A percentile compares a stretch with the other conserved stretches of the same genome.
phyloP scores from a whole-genome alignment of 2,888 invertebrate genomes.

The Plemyria rubiginata region DNA sequence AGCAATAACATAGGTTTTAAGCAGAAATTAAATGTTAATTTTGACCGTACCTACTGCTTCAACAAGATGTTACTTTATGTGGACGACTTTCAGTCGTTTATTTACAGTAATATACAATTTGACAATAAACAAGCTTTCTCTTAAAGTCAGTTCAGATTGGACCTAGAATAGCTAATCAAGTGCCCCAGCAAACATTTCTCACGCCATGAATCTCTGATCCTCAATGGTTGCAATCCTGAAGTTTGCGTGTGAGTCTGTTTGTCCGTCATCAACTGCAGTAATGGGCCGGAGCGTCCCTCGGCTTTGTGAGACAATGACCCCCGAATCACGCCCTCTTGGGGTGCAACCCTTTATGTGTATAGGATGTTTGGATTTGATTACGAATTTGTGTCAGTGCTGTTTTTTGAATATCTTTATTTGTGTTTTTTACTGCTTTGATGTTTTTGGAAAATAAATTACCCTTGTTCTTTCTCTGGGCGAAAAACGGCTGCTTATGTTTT shows the following conservation, averaged over 20 bases:
- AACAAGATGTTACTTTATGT: not conserved
- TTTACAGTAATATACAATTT: too few relatives aligned
- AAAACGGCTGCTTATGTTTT: not conserved
- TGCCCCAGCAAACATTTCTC: slow-evolving; percentile 29
- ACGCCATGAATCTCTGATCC: slow-evolving; percentile 38
- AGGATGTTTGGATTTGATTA: slow-evolving; percentile 48
- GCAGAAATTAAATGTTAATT: not conserved
- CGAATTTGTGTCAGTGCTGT: slow-evolving; percentile 41
- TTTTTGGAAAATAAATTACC: slow-evolving; percentile 15
- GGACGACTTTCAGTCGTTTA: too few relatives aligned
- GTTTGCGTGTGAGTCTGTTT: slow-evolving; percentile 37
- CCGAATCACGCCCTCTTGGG: slow-evolving; percentile 46
- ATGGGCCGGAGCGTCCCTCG: slow-evolving; percentile 26
- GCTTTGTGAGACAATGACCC: slow-evolving; percentile 47
- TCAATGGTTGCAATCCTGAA: slow-evolving; percentile 35
- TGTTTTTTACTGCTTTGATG: slow-evolving; percentile 28
- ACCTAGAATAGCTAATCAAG: not conserved
- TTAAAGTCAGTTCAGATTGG: too few relatives aligned
- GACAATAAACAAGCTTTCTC: too few relatives aligned
- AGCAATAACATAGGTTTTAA: slow-evolving; percentile 4
- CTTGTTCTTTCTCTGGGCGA: not conserved
- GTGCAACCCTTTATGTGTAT: slow-evolving; percentile 45
- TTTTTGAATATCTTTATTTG: slow-evolving; percentile 36
- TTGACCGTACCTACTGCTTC: not conserved
- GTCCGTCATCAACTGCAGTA: slow-evolving; percentile 40